Evolutionary conservation across 1,140 invertebrate genomes (phyloP).

Genomic region (Vanessa tameamea): DNA sequence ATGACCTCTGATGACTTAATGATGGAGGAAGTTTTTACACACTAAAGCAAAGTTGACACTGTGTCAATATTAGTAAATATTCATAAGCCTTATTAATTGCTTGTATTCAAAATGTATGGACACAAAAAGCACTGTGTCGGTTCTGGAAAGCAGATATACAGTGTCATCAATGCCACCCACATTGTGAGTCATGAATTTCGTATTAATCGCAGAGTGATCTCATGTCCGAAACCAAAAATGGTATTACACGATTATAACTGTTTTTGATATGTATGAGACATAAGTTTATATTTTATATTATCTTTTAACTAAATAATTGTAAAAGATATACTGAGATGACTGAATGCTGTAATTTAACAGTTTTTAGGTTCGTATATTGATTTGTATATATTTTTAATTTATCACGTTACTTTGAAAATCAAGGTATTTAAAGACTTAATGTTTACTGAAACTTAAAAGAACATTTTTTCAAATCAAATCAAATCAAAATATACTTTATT

Average conservation of each 20-base stretch:
- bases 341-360: too few relatives aligned
- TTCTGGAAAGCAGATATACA: neutral
- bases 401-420: too few relatives aligned
- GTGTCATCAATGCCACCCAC: conserved; percentile 52
- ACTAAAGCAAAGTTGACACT: neutral
- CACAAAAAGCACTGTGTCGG: neutral
- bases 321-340: too few relatives aligned
- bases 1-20: conserved; percentile 20
- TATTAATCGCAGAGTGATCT: conserved; percentile 45
- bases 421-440: too few relatives aligned
- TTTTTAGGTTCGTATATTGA: too few relatives aligned
- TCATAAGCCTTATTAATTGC: neutral
- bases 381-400: too few relatives aligned
- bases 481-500: too few relatives aligned
- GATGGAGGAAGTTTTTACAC: conserved; percentile 2
- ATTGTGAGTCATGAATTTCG: conserved; percentile 43
- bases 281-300: neutral
- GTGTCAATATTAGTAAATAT: neutral
- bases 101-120: neutral
- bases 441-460: too few relatives aligned
- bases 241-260: conserved; percentile 37
- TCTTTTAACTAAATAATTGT: too few relatives aligned
- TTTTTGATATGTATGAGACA: conserved; percentile 15
- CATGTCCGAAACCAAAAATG: conserved; percentile 39
- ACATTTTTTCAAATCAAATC: too few relatives aligned